These are phyloP conservation scores for Limnothrissa miodon DNA, from an alignment of 2,113 vertebrate genomes.

Conservation along the genomic window DNA sequence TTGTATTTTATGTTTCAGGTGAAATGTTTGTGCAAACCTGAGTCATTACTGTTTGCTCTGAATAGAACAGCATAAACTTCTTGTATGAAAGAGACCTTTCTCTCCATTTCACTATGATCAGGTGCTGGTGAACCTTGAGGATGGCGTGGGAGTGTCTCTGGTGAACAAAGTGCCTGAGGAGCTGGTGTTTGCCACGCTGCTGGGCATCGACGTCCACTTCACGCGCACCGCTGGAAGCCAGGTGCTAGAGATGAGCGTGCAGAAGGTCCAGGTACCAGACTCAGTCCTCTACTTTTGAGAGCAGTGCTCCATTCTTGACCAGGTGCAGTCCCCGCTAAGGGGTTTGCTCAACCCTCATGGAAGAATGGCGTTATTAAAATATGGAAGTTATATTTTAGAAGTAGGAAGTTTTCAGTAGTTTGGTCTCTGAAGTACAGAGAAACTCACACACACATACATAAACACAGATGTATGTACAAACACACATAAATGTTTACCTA, in stretches of 20 bases:
- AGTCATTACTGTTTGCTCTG: background rate
- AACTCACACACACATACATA: background rate
- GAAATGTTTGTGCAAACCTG: background rate
- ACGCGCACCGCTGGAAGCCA: constrained; percentile 80
- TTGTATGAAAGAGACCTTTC: too few species aligned
- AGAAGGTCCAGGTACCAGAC: constrained; percentile 83
- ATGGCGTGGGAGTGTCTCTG: constrained; percentile 90
- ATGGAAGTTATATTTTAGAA: too few species aligned
- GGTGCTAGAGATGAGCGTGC: constrained; percentile 88
- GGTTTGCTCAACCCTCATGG: too few species aligned
- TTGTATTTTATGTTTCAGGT: background rate
- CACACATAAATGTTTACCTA: background rate
- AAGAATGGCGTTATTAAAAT: too few species aligned
- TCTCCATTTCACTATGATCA: constrained; percentile 47
- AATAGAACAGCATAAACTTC: background rate
- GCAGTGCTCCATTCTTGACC: too few species aligned
- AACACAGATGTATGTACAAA: background rate
- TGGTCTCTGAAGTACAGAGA: background rate
- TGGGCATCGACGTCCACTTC: constrained; percentile 85
- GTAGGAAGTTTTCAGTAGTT: too few species aligned
- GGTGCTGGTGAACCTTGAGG: constrained; percentile 88
- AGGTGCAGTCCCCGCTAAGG: too few species aligned
- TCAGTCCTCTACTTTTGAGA: background rate
- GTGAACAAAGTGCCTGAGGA: constrained; percentile 95
- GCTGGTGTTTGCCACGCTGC: constrained; percentile 84